These are phyloP conservation scores for Adelosebastes latens DNA, from an alignment of 2,797 vertebrate genomes.

Conservation along the genomic window DNA sequence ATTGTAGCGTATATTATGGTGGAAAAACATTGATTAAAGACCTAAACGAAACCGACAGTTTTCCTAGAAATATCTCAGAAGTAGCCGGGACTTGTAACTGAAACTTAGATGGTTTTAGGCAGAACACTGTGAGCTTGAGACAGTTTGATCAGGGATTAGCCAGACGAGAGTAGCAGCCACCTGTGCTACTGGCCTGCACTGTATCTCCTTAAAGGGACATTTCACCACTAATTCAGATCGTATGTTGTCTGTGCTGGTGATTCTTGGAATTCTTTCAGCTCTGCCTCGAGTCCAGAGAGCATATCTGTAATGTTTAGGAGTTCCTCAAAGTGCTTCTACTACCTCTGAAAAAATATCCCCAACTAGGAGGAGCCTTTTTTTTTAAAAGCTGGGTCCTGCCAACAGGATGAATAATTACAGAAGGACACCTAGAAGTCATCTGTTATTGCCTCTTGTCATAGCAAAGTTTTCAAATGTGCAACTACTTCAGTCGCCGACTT, in stretches of 20 bases:
- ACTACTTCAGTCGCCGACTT: neutral
- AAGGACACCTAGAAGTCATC: neutral
- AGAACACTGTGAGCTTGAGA: neutral
- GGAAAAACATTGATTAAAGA: neutral
- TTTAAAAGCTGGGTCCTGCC: neutral
- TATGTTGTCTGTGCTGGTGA: neutral
- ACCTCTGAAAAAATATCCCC: neutral
- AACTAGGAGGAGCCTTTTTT: neutral
- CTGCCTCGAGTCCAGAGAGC: neutral
- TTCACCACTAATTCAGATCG: neutral
- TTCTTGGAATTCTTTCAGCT: neutral
- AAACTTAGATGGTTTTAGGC: neutral
- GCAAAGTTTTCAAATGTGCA: neutral
- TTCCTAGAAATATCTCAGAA: neutral
- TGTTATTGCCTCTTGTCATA: neutral
- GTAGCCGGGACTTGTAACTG: neutral
- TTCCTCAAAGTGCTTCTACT: neutral
- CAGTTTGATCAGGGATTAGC: slow-evolving; percentile 33
- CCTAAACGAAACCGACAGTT: neutral
- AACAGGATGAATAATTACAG: neutral
- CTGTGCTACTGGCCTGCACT: slow-evolving; percentile 38
- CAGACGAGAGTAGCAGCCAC: slow-evolving; percentile 5
- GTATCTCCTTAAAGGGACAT: slow-evolving; percentile 17
- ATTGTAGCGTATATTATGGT: neutral
- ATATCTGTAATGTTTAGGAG: neutral